Conservation (phyloP, 2,797 vertebrate genomes). For the Eurystomus glaucurus region DNA sequence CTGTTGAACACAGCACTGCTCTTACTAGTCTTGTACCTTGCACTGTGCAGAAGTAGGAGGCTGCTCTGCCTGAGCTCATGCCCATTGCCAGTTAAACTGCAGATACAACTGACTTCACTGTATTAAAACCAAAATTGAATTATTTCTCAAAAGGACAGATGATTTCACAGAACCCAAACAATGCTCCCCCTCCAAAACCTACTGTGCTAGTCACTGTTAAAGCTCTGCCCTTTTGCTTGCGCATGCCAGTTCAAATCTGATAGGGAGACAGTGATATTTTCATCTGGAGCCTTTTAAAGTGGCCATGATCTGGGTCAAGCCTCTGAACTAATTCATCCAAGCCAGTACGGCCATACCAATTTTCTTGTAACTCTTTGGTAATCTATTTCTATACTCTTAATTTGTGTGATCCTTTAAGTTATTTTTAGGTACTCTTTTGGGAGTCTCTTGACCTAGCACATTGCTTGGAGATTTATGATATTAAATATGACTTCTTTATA, state of each 20-base stretch:
- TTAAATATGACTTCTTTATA: background rate
- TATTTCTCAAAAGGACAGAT: background rate
- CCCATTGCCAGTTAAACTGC: background rate
- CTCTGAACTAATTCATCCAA: background rate
- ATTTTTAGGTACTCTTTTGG: constrained; percentile 30
- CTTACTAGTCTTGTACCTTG: background rate
- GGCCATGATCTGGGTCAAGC: background rate
- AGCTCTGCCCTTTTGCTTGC: background rate
- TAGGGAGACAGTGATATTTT: background rate
- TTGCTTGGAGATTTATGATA: constrained; percentile 8
- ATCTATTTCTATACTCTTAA: background rate
- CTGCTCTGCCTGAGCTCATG: background rate
- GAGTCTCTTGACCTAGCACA: background rate
- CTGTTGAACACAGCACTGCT: background rate
- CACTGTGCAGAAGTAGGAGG: background rate
- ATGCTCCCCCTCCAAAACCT: background rate
- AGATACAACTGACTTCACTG: background rate
- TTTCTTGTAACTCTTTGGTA: background rate
- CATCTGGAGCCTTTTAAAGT: background rate
- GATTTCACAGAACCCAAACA: background rate
- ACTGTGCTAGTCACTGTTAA: background rate
- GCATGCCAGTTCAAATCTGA: background rate
- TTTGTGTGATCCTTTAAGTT: constrained; percentile 24
- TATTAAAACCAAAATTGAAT: background rate
- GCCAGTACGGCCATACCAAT: background rate